Base-by-base conservation (phyloP, 1,140 invertebrate genomes). In the Drosophila aff. region DNA sequence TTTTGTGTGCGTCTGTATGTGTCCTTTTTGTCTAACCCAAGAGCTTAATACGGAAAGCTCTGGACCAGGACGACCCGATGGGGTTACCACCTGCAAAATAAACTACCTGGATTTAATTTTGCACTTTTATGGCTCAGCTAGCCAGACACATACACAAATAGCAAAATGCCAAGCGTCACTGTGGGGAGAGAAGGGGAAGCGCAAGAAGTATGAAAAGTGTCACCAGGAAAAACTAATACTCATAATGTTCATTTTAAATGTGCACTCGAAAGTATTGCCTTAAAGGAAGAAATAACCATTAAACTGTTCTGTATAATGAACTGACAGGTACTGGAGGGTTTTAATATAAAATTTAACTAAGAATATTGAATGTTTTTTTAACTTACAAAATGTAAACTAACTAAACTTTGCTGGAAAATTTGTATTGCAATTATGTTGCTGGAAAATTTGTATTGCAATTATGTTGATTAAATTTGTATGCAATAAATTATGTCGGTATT, bases 101-200 rank as follows among this genome's bases (percentile, higher is more conserved):
- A 89, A 86, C 73, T 79, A 82, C 68, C 69, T 75, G 84, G 84
- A 78, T 89, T 81, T 81, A 76, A 90, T 84, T 87, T 83, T 89
- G 64, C 77, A 89, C 81, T 89, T 89, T 81, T 83, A 80, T 79
- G 67, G 64, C 81, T 10, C 43, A 58, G 43, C 36, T n/a, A 65
- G 23, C 36, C 38, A 66, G 21, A 41, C 33, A 47, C 50, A 40
- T 16, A 28, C 65, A 49, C 36, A 47, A 72, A 69, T 55, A 31
- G 43, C 9, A 38, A 81, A 71, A 64, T 58, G 59, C 44, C 71
- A 46, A 26, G 67, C 23, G 47, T 55, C 38, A 31, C 55, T 62
- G 11, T 36, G 52, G 15, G 49, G 23, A 31, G 7, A 69, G 68
- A 31, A 67, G 7, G 7, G 36, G 16, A 72, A 36, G 28, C 16